Evolutionary conservation across 2,113 vertebrate species (phyloP), one percentile per base, ranked within the genome.

Genomic region (Tragulus kanchil): DNA sequence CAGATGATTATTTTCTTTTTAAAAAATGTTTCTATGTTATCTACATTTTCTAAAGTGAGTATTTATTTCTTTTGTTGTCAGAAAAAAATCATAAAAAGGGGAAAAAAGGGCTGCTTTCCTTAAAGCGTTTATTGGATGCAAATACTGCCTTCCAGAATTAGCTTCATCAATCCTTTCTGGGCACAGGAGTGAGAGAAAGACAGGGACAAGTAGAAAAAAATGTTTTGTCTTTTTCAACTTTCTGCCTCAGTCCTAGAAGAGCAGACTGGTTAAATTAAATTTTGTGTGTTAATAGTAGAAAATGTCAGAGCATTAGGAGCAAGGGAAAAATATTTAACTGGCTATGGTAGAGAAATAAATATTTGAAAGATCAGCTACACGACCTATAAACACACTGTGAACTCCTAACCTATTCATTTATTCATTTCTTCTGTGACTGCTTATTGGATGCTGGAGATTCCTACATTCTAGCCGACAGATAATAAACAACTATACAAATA

Each of bases 1-100:
- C 23, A 28, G 50, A 14, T 56, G 86, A 84, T 71, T 71, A 7
- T 73, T 82, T 50, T 75, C 62, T n/a, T 48, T n/a, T 89, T 78
- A 10, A 75, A 25, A 56, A 54, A 26, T 23, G 26, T 85, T 93
- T 61, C 75, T 93, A 2, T 71, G 36, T 89, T 85, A 82, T 69
- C 58, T 62, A 58, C 56, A 67, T 81, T 95, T 94, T 79, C 73
- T 50, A 94, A 75, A 92, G 85, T 17, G 42, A 61, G 8, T 48
- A 84, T 36, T 54, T 69, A 65, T 31, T 65, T 52, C 52, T 92
- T 88, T 58, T 45, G 19, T 62, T 69, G 50, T 69, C 58, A 73
- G 59, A 21, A 79, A 85, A n/a, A 82, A 67, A 45, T 75, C 17
- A 79, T 64, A 16, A 69, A 69, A 65, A 13, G 15, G 10, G 28